Conservation (phyloP, 2,113 vertebrate species). For the Prinia subflava region DNA sequence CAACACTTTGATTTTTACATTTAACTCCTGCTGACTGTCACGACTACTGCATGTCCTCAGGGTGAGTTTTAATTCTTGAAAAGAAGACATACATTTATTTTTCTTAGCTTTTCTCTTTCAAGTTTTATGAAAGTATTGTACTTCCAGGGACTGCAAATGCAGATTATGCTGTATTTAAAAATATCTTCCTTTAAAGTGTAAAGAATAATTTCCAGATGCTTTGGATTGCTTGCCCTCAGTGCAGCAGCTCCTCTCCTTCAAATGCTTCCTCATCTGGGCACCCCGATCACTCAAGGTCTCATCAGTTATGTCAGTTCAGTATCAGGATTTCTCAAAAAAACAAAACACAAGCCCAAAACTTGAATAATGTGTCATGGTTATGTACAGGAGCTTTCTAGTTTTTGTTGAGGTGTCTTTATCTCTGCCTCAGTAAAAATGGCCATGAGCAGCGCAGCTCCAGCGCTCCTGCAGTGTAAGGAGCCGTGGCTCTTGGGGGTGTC, state of each 20-base stretch:
- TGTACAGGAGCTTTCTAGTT: not conserved
- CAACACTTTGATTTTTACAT: not conserved
- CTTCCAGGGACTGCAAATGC: not conserved
- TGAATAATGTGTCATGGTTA: not conserved
- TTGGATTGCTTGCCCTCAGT: not conserved
- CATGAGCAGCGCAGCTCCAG: not conserved
- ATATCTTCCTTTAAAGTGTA: not conserved
- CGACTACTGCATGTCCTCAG: not conserved
- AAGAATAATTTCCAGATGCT: not conserved
- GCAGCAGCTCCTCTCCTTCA: not conserved
- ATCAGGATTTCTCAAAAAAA: not conserved
- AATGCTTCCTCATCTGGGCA: not conserved
- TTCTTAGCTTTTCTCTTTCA: not conserved
- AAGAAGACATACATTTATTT: not conserved
- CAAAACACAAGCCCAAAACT: not conserved
- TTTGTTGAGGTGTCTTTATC: not conserved
- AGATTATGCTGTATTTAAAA: not conserved
- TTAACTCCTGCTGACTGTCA: not conserved
- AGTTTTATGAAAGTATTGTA: not conserved
- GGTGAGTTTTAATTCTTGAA: not conserved
- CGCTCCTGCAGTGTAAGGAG: not conserved
- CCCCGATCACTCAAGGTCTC: fast-evolving
- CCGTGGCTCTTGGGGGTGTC: not conserved
- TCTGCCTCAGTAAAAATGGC: not conserved
- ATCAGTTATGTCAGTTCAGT: not conserved